Conservation (phyloP, 2,797 vertebrate species). For the Cirrhinus molitorella region DNA sequence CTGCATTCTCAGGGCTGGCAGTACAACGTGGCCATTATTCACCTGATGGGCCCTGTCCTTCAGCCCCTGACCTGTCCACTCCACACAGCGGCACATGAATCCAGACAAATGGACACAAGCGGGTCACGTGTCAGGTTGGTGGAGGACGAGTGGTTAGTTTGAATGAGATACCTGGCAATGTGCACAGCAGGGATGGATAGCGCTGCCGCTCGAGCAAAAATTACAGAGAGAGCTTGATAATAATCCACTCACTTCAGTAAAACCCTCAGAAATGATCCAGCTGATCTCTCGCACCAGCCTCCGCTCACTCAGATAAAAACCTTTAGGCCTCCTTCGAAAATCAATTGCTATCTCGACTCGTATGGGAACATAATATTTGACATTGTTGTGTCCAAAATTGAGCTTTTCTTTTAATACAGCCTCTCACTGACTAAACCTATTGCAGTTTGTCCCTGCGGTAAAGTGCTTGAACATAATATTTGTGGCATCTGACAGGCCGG, state of each 20-base stretch:
- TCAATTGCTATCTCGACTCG: slow-evolving; percentile 15
- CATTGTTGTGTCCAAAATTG: slow-evolving; percentile 28
- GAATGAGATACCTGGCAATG: slow-evolving; percentile 2
- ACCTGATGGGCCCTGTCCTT: not conserved
- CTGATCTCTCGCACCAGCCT: slow-evolving; percentile 5
- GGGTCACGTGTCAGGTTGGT: not conserved
- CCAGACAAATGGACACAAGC: slow-evolving; percentile 24
- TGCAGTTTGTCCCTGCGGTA: slow-evolving; percentile 1
- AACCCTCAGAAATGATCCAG: slow-evolving; percentile 18
- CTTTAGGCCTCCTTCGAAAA: slow-evolving; percentile 11
- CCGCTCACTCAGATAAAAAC: not conserved
- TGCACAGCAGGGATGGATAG: slow-evolving; percentile 8
- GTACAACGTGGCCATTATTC: slow-evolving; percentile 34
- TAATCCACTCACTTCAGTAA: slow-evolving; percentile 31
- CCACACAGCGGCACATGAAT: not conserved
- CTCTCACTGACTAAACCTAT: slow-evolving; percentile 17
- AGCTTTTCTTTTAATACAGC: slow-evolving; percentile 12
- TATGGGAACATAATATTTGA: slow-evolving; percentile 5
- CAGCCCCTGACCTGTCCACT: slow-evolving; percentile 7
- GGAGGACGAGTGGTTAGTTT: not conserved
- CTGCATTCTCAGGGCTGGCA: slow-evolving; percentile 32
- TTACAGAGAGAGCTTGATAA: slow-evolving; percentile 19
- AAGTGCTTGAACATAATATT: slow-evolving; percentile 13
- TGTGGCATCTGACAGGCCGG: not conserved
- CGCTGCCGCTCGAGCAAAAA: not conserved